phyloP scores from a whole-genome alignment of 37 sponge, comb jelly and placozoan species.

The Axinella damicornis region DNA sequence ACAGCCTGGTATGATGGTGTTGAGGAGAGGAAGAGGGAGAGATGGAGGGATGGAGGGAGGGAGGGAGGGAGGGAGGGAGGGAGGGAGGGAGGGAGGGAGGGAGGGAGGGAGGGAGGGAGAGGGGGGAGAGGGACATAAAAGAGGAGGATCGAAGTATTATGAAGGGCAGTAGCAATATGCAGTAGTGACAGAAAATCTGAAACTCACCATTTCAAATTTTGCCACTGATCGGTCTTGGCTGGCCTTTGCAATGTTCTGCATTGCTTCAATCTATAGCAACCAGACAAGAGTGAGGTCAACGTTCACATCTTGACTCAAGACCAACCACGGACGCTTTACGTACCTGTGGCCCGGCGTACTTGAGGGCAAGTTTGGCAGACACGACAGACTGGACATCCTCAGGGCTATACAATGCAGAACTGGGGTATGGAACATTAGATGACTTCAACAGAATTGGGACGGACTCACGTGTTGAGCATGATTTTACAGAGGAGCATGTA shows the following conservation, averaged over 20 bases:
- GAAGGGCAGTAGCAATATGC: too few species aligned
- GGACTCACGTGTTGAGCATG: conserved; percentile 89
- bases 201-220: conserved; percentile 85
- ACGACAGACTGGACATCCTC: conserved; percentile 94
- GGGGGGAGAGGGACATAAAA: background rate
- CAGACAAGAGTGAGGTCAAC: too few species aligned
- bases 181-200: background rate
- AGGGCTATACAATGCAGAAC: conserved; percentile 45
- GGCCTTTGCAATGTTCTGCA: conserved; percentile 92
- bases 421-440: background rate
- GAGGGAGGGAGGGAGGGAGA: conserved; percentile 26
- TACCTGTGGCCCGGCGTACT: conserved; percentile 76
- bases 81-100: background rate
- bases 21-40: conserved; percentile 29
- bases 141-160: too few species aligned
- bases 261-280: conserved; percentile 77
- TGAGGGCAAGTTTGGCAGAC: conserved; percentile 91
- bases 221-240: conserved; percentile 89
- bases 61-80: background rate
- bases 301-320: too few species aligned
- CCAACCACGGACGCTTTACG: background rate
- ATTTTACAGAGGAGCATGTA: conserved; percentile 99
- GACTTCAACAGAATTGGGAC: too few species aligned
- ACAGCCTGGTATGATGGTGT: conserved; percentile 44
- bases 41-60: conserved; percentile 51